phyloP scores from a whole-genome alignment of 2,888 invertebrate genomes.

The Phrixothrix hirtus region DNA sequence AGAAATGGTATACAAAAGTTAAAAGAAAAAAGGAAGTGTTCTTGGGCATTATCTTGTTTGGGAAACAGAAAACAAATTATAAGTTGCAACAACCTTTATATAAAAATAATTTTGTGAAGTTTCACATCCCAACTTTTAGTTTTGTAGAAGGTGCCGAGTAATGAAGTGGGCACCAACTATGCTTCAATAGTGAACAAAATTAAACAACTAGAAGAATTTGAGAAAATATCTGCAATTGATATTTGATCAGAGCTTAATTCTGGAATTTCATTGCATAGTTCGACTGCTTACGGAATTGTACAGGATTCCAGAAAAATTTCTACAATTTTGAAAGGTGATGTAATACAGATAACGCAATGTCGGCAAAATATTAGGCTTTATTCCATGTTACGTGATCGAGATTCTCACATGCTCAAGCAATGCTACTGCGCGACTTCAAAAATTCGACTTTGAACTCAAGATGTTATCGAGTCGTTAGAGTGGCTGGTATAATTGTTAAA shows the following conservation, averaged over 20 bases:
- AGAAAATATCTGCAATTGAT: conserved; percentile 1
- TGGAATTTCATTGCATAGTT: conserved; percentile 1
- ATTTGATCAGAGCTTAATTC: background rate
- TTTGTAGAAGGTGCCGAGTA: background rate
- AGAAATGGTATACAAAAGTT: conserved; percentile 20
- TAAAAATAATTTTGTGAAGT: background rate
- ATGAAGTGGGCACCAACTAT: conserved; percentile 1
- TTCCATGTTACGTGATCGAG: background rate
- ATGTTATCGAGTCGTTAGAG: background rate
- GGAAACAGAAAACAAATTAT: background rate
- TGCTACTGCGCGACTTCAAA: background rate
- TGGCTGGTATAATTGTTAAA: too few relatives aligned
- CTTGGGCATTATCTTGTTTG: background rate
- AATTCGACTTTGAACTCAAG: background rate
- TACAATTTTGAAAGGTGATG: conserved; percentile 2
- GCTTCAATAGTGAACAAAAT: background rate
- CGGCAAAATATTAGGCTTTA: background rate
- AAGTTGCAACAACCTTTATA: background rate
- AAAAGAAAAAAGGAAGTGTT: conserved; percentile 1
- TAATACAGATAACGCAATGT: background rate
- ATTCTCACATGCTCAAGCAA: conserved; percentile 1
- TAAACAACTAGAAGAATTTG: conserved; percentile 1
- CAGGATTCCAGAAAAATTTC: background rate
- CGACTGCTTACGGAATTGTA: background rate
- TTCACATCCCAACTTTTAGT: background rate